phyloP scores from a whole-genome alignment of 2,888 invertebrate genomes.

The Heteromyza rotundicornis region DNA sequence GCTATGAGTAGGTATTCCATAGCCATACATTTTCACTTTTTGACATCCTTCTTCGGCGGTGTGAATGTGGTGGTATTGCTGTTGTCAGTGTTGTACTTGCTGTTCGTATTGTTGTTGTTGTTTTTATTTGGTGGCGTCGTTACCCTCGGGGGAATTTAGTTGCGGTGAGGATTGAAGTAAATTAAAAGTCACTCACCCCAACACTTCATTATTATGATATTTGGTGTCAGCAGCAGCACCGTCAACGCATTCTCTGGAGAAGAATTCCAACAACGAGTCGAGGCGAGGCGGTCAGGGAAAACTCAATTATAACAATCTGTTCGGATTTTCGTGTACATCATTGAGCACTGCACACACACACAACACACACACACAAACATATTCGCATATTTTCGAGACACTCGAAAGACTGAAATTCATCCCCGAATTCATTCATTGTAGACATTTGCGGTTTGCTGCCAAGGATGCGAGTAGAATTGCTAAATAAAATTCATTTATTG shows the following conservation, averaged over 20 bases:
- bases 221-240: conserved; percentile 44
- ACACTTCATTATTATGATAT: conserved; percentile 52
- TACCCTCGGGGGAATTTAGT: conserved; percentile 19
- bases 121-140: background rate
- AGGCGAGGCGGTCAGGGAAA: conserved; percentile 43
- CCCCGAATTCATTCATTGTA: too few relatives aligned
- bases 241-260: conserved; percentile 21
- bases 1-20: background rate
- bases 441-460: too few relatives aligned
- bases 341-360: background rate
- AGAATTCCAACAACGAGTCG: conserved; percentile 24
- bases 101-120: background rate
- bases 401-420: too few relatives aligned
- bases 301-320: conserved; percentile 64
- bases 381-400: too few relatives aligned
- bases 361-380: background rate
- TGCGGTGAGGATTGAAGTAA: conserved; percentile 58
- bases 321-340: conserved; percentile 50
- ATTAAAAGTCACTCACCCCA: conserved; percentile 62
- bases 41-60: background rate
- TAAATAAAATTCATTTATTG: too few relatives aligned
- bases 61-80: background rate
- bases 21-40: background rate
- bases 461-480: too few relatives aligned
- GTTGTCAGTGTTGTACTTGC: conserved; percentile 1